A percentile compares a stretch with the other conserved stretches of the same genome.
Conservation (phyloP, 2,888 invertebrate genomes). For the Drosophila longiperda region DNA sequence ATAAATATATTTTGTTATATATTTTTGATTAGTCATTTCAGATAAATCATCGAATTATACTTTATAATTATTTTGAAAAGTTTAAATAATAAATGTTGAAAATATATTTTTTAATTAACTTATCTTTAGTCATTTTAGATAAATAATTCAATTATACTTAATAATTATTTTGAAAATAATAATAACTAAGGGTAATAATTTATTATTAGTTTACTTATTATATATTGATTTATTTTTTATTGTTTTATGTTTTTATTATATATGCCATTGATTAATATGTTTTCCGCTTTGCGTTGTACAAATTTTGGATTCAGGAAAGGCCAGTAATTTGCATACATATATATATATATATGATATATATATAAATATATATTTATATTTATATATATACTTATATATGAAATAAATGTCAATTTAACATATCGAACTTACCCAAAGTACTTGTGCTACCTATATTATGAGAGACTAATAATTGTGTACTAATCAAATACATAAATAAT, state of each 20-base stretch:
- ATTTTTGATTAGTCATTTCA: neutral
- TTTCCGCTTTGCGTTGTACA: neutral
- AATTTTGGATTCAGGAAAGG: neutral
- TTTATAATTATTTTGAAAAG: neutral
- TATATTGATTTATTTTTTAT: neutral
- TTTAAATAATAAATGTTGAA: neutral
- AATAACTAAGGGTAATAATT: neutral
- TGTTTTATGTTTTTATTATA: neutral
- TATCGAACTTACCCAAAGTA: constrained; percentile 58
- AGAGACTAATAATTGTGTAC: constrained; percentile 39
- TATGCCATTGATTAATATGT: neutral
- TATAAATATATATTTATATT: constrained; percentile 5
- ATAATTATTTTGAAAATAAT: neutral
- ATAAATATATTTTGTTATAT: neutral
- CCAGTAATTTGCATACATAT: neutral
- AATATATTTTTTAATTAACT: neutral
- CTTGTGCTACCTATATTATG: constrained; percentile 40
- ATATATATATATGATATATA: neutral
- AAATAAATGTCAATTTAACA: constrained; percentile 65
- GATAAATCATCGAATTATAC: neutral
- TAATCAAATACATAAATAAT: constrained; percentile 15
- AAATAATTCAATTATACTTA: neutral
- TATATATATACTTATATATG: constrained; percentile 19
- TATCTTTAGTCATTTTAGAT: neutral
- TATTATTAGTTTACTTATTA: neutral